Percentiles rank a stretch among this genome's conserved stretches.
Conservation (phyloP, 2,797 vertebrate species). For the Spheniscus humboldti region DNA sequence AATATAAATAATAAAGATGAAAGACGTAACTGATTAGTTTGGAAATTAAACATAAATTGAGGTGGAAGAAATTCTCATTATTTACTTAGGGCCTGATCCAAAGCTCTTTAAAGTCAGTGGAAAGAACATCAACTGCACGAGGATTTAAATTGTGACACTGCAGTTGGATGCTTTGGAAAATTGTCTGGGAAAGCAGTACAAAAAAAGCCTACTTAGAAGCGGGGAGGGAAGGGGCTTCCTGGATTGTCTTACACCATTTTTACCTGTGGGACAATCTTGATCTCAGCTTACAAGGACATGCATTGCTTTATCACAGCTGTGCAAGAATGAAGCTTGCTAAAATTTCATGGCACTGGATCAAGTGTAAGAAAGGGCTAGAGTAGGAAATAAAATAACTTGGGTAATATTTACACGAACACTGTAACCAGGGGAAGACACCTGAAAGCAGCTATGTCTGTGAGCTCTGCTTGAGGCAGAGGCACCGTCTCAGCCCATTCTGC, state of each 20-base stretch:
- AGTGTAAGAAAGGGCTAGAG: background rate
- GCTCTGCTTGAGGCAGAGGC: background rate
- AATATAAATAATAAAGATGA: slow-evolving; percentile 58
- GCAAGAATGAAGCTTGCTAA: background rate
- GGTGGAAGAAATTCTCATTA: slow-evolving; percentile 39
- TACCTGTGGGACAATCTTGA: background rate
- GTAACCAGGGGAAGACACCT: background rate
- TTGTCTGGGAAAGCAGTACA: background rate
- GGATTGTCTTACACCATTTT: background rate
- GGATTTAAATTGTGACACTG: background rate
- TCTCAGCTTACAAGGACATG: background rate
- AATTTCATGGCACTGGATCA: background rate
- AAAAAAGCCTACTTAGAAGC: background rate
- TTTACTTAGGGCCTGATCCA: slow-evolving; percentile 43
- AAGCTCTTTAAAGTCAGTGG: slow-evolving; percentile 22
- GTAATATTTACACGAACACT: fast-evolving
- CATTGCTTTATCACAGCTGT: background rate
- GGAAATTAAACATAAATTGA: slow-evolving; percentile 56
- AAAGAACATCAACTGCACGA: background rate
- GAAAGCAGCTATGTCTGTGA: background rate
- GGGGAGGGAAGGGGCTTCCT: background rate
- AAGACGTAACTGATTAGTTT: slow-evolving; percentile 38
- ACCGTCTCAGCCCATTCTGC: fast-evolving
- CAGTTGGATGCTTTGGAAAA: background rate
- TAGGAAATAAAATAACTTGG: background rate